These are phyloP conservation scores for Troides aeacus DNA, from an alignment of 2,888 invertebrate species.

Conservation along the genomic window DNA sequence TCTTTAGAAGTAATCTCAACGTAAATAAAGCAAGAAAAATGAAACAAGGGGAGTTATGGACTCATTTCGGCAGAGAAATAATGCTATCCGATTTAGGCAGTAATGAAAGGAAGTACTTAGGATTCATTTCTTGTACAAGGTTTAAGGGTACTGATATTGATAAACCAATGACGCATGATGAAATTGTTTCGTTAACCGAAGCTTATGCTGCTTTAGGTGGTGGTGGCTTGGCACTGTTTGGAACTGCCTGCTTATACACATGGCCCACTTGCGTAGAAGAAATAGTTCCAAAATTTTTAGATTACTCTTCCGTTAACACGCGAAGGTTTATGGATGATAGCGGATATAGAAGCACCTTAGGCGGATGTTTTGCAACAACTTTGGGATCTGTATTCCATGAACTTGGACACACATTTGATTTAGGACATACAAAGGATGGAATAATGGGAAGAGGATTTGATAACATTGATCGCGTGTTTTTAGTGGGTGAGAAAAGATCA, in stretches of 20 bases:
- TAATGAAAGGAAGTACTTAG: conserved; percentile 90
- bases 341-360: conserved; percentile 91
- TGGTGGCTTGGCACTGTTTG: conserved; percentile 94
- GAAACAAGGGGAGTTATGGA: conserved; percentile 91
- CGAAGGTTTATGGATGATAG: conserved; percentile 92
- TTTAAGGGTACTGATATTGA: conserved; percentile 84
- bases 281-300: conserved; percentile 78
- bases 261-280: conserved; percentile 89
- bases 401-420: conserved; percentile 95
- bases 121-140: conserved; percentile 92
- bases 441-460: conserved; percentile 97
- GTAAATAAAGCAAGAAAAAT: conserved; percentile 85
- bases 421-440: conserved; percentile 94
- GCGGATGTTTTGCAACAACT: conserved; percentile 94
- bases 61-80: conserved; percentile 90
- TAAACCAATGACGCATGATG: conserved; percentile 83
- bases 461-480: conserved; percentile 88
- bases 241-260: conserved; percentile 93
- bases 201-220: conserved; percentile 95
- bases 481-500: conserved; percentile 78
- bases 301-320: conserved; percentile 83
- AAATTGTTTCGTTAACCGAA: conserved; percentile 84
- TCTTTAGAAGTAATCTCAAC: conserved; percentile 86
- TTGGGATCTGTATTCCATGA: conserved; percentile 96
- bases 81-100: conserved; percentile 84